phyloP scores from a whole-genome alignment of 2,113 vertebrate species.

The Hippopotamus amphibius region DNA sequence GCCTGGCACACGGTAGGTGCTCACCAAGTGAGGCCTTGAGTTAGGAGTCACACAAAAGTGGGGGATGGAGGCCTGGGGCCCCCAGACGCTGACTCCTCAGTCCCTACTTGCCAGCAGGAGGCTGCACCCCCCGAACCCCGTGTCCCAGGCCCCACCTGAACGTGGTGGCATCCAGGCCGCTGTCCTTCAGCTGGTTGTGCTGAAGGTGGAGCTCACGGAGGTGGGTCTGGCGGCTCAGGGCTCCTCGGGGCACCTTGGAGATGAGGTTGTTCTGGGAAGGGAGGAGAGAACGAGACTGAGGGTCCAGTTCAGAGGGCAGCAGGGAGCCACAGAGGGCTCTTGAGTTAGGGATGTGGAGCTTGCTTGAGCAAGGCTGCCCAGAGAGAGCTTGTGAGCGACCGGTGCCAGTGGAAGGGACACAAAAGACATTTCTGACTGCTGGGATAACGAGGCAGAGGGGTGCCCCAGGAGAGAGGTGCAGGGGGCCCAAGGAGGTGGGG shows the following conservation, averaged over 20 bases:
- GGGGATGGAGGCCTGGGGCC: background rate
- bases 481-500: too few relatives aligned
- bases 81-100: background rate
- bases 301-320: too few relatives aligned
- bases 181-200: conserved; percentile 78
- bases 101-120: rapidly evolving
- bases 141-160: conserved; percentile 78
- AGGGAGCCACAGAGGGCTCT: background rate
- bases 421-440: background rate
- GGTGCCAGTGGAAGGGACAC: background rate
- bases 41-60: background rate
- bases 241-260: conserved; percentile 81
- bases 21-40: background rate
- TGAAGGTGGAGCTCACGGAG: conserved; percentile 85
- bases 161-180: conserved; percentile 67
- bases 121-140: background rate
- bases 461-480: background rate
- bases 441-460: background rate
- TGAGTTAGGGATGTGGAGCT: background rate
- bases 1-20: background rate
- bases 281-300: background rate
- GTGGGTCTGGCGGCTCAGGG: conserved; percentile 74
- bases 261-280: conserved; percentile 82
- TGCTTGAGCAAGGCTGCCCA: background rate
- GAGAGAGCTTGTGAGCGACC: background rate